Evolutionary conservation across 2,888 invertebrate genomes (phyloP), one percentile per base, ranked within the genome.

Genomic region (Dasypogon diadema): DNA sequence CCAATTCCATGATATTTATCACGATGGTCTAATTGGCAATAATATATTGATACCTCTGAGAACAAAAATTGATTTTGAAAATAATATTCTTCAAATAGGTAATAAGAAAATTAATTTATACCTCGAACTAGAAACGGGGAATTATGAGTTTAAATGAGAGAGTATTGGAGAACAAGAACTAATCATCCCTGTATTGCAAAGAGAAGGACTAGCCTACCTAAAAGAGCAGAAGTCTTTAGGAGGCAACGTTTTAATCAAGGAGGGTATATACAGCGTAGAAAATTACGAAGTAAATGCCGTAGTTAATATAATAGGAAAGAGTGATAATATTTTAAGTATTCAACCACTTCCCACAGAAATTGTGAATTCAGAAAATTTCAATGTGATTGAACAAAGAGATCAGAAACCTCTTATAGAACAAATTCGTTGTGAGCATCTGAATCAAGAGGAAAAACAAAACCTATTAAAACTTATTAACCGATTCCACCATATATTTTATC

Each of bases 21-120:
- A n/a, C n/a, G 56, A 56, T 56, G 56, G 56, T 4, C 18, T 56
- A 26, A 56, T 56, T 2, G 56, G 56, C 18, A 56, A 56, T 10
- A 56, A 56, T 56, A 56, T 56, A 2, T 14, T 56, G 6, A 6
- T 26, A 1, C n/a, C 22, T 1, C 1, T 56, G 26, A 14, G n/a
- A 24, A 26, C 56, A 24, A 42, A 12, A 3, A 12, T 42, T 42
- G 42, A 42, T 12, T 12, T 12, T 12, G n/a, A 42, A 12, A 42
- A 42, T n/a, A 42, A 42, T 12, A 42, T 12, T 12, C n/a, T 42
- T 12, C 8, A 12, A 6, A 12, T n/a, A 12, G 42, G 42, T 12
- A 42, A 8, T 12, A 42, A 42, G n/a, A 42, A 2, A 12, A n/a
- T 42, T 12, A 12, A 1, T n/a, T 1, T 42, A 12, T 12, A 42